These are phyloP conservation scores for Amaurobius ferox DNA, from an alignment of 2,888 invertebrate species.

Conservation along the genomic window DNA sequence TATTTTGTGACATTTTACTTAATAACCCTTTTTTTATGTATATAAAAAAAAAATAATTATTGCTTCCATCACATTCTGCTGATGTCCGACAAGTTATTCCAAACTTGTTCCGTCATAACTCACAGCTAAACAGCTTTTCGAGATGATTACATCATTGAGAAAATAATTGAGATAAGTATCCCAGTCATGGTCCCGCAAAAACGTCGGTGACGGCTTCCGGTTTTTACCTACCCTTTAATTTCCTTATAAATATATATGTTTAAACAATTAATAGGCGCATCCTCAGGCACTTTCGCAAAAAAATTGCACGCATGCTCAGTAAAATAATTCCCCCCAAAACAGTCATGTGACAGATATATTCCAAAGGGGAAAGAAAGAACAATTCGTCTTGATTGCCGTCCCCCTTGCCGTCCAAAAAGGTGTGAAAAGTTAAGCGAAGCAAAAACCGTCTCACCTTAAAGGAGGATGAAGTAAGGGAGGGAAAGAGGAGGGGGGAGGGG, in stretches of 20 bases:
- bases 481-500: background rate
- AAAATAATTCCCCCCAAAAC: background rate
- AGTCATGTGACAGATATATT: conserved; percentile 65
- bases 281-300: background rate
- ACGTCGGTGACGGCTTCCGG: background rate
- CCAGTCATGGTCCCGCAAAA: background rate
- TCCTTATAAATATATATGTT: conserved; percentile 6
- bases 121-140: too few species aligned
- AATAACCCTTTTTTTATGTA: too few species aligned
- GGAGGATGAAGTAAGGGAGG: too few species aligned
- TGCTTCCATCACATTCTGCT: background rate
- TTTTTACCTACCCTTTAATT: background rate
- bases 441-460: conserved; percentile 60
- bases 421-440: conserved; percentile 66
- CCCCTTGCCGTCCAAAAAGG: conserved; percentile 51
- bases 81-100: too few species aligned
- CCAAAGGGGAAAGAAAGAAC: conserved; percentile 20
- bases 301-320: background rate
- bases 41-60: background rate
- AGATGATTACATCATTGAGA: background rate
- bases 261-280: background rate
- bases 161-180: conserved; percentile 2
- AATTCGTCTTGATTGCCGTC: conserved; percentile 22
- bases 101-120: too few species aligned
- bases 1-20: too few species aligned